These are phyloP conservation scores for Stenichneumon culpator DNA, from an alignment of 2,888 invertebrate genomes.

Conservation along the genomic window DNA sequence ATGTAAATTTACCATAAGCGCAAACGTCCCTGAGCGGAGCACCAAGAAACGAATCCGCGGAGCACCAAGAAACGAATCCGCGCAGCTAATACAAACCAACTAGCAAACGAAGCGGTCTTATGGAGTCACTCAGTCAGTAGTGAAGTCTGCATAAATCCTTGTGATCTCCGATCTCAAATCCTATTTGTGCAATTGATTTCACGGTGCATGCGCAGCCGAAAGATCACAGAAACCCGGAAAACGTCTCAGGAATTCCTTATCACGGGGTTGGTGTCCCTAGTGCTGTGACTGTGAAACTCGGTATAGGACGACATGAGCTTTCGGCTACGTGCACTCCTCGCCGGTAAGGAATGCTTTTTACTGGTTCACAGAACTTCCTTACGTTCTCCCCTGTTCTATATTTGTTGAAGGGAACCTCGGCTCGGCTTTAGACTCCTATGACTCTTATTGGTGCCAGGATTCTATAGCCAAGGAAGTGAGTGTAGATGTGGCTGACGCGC, in stretches of 20 bases:
- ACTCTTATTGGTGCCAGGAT: conserved; percentile 13
- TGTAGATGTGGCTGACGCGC: conserved; percentile 6
- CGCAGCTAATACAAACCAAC: neutral
- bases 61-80: neutral
- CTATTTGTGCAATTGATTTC: conserved; percentile 32
- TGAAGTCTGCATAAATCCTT: neutral
- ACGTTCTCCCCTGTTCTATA: conserved; percentile 29
- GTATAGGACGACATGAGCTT: conserved; percentile 47
- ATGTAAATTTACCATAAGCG: too few relatives aligned
- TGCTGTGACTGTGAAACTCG: conserved; percentile 58
- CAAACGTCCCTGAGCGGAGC: too few relatives aligned
- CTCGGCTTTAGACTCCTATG: conserved; percentile 40
- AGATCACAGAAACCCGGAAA: conserved; percentile 30
- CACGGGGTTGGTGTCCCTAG: conserved; percentile 30
- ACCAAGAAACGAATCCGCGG: neutral
- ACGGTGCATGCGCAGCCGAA: conserved; percentile 3
- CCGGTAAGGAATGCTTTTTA: conserved; percentile 62
- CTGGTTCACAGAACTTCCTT: conserved; percentile 60
- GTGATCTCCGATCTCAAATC: conserved; percentile 31
- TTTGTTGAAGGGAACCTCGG: conserved; percentile 37
- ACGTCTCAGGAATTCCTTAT: conserved; percentile 52
- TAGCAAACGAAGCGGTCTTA: neutral
- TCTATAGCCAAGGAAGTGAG: conserved; percentile 24
- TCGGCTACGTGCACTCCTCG: conserved; percentile 34
- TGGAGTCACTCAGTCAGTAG: conserved; percentile 2